phyloP scores from a whole-genome alignment of 2,113 vertebrate genomes.

The Drymodes brunneopygia region DNA sequence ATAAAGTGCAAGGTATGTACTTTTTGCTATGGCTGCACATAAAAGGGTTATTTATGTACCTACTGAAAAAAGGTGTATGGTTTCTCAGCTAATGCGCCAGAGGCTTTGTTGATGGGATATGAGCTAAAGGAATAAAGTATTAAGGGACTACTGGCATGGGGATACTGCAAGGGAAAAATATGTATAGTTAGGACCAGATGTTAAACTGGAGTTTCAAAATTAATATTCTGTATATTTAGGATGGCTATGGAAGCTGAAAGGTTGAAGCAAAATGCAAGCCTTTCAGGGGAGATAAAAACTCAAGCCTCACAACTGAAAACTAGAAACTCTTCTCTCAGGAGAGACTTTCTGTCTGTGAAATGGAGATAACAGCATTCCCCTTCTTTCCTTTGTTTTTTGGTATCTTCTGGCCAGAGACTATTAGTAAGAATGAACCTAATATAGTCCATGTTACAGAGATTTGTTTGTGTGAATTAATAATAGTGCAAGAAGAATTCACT shows the following conservation, averaged over 20 bases:
- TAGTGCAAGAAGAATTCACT: background rate
- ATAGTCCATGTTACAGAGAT: background rate
- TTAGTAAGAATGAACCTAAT: background rate
- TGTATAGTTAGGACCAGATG: background rate
- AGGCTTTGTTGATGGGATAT: background rate
- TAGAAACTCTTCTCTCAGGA: background rate
- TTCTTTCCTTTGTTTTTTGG: background rate
- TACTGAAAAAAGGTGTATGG: background rate
- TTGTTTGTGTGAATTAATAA: background rate
- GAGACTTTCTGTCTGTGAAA: background rate
- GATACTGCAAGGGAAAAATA: background rate
- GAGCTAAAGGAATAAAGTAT: slow-evolving; percentile 28
- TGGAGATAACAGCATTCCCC: background rate
- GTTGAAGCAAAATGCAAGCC: background rate
- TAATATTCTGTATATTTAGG: background rate
- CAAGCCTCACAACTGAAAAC: background rate
- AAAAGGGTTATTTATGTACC: background rate
- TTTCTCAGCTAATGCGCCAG: background rate
- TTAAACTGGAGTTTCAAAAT: background rate
- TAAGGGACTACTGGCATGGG: background rate
- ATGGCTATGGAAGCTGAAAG: background rate
- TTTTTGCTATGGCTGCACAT: background rate
- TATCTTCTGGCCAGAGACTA: background rate
- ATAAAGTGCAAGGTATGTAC: background rate
- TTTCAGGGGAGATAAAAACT: background rate